These are phyloP conservation scores for Galerucella nymphaeae DNA, from an alignment of 2,888 invertebrate genomes.

Conservation along the genomic window DNA sequence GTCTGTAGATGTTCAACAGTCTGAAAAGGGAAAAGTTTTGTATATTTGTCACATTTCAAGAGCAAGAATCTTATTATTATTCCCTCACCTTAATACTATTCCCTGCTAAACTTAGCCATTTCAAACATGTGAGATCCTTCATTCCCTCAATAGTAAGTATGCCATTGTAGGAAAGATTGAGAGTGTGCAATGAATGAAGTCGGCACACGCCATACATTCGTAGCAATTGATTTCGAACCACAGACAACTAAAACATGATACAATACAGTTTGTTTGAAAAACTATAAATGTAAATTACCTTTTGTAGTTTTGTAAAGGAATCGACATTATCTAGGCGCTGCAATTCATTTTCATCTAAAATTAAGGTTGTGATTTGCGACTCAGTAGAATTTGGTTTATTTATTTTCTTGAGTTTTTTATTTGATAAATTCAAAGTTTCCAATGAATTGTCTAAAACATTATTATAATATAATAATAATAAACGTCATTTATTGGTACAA, in stretches of 20 bases:
- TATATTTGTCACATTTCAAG: constrained; percentile 1
- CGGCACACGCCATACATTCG: constrained; percentile 90
- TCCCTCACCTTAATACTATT: constrained; percentile 84
- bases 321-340: constrained; percentile 90
- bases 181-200: constrained; percentile 80
- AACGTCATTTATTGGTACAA: too few relatives aligned
- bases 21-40: too few relatives aligned
- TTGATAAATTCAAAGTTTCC: constrained; percentile 75
- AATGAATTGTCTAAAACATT: constrained; percentile 32
- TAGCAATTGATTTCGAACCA: constrained; percentile 85
- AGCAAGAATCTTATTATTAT: background rate
- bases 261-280: constrained; percentile 6
- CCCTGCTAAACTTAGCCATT: constrained; percentile 84
- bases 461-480: too few relatives aligned
- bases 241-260: constrained; percentile 76
- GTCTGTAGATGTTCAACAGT: constrained; percentile 89
- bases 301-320: constrained; percentile 80
- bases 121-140: constrained; percentile 83
- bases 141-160: constrained; percentile 91
- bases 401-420: constrained; percentile 84
- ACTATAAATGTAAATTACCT: constrained; percentile 67
- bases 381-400: constrained; percentile 78
- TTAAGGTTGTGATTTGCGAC: constrained; percentile 75
- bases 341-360: constrained; percentile 88
- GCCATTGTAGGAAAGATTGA: constrained; percentile 89